These are phyloP conservation scores for Mechanitis mazaeus DNA, from an alignment of 2,888 invertebrate species.

Conservation along the genomic window DNA sequence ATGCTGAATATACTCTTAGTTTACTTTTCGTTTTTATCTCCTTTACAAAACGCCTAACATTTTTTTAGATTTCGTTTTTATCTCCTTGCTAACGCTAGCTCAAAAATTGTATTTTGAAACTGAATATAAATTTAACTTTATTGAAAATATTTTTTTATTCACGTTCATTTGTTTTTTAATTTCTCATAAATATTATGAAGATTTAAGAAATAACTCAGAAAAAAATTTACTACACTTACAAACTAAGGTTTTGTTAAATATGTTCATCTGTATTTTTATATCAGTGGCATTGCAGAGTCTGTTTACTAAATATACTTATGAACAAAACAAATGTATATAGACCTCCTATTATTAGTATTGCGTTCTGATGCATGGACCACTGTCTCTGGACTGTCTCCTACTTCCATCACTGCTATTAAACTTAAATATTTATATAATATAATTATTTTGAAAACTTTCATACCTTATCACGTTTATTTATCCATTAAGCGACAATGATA, in stretches of 20 bases:
- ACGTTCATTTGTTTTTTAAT: neutral
- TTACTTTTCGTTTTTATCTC: constrained; percentile 1
- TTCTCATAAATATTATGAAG: constrained; percentile 8
- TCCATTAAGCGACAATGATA: too few relatives aligned
- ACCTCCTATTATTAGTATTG: too few relatives aligned
- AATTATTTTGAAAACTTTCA: too few relatives aligned
- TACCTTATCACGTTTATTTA: too few relatives aligned
- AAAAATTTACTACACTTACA: constrained; percentile 18
- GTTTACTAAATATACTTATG: neutral
- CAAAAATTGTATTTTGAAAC: too few relatives aligned
- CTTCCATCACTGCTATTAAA: too few relatives aligned
- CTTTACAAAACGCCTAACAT: neutral
- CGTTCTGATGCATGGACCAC: too few relatives aligned
- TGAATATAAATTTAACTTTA: too few relatives aligned
- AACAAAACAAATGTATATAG: neutral
- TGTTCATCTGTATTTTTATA: constrained; percentile 1
- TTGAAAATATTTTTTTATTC: too few relatives aligned
- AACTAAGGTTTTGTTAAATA: constrained; percentile 7
- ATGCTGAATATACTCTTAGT: constrained; percentile 8
- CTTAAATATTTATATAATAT: too few relatives aligned
- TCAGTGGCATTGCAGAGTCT: neutral
- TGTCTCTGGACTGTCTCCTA: too few relatives aligned
- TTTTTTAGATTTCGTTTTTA: neutral
- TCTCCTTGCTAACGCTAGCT: too few relatives aligned
- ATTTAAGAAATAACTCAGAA: constrained; percentile 10